phyloP scores from a whole-genome alignment of 2,113 vertebrate genomes.

The Caloenas nicobarica region DNA sequence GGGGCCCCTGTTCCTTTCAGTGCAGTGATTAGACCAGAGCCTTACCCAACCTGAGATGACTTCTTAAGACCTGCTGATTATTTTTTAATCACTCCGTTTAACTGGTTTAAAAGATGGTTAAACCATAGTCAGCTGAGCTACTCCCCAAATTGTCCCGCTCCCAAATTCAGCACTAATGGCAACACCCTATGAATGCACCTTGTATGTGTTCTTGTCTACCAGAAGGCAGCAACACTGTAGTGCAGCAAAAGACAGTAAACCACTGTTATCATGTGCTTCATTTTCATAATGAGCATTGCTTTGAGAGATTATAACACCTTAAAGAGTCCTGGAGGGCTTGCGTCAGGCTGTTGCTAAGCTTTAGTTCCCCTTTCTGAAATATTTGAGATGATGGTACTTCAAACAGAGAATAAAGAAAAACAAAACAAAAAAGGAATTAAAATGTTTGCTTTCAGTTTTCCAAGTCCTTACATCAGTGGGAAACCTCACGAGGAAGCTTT shows the following conservation, averaged over 20 bases:
- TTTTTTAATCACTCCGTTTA: not conserved
- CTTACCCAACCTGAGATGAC: not conserved
- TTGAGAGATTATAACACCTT: not conserved
- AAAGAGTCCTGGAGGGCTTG: not conserved
- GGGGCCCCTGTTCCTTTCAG: not conserved
- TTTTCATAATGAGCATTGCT: not conserved
- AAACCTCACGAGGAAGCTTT: not conserved
- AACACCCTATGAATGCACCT: not conserved
- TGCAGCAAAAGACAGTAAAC: not conserved
- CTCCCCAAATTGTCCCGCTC: not conserved
- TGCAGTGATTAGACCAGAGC: not conserved
- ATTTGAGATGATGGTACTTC: not conserved
- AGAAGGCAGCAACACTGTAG: not conserved
- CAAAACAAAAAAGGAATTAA: not conserved
- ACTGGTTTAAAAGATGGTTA: not conserved
- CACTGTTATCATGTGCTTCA: not conserved
- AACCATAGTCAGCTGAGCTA: not conserved
- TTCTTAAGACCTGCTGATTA: not conserved
- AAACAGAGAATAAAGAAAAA: not conserved
- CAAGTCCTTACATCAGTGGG: not conserved
- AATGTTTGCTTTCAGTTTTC: not conserved
- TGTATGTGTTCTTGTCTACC: fast-evolving
- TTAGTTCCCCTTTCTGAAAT: not conserved
- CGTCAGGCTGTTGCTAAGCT: not conserved
- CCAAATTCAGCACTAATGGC: not conserved